These are phyloP conservation scores for Etheostoma spectabile DNA, from an alignment of 2,113 vertebrate genomes.

Conservation along the genomic window DNA sequence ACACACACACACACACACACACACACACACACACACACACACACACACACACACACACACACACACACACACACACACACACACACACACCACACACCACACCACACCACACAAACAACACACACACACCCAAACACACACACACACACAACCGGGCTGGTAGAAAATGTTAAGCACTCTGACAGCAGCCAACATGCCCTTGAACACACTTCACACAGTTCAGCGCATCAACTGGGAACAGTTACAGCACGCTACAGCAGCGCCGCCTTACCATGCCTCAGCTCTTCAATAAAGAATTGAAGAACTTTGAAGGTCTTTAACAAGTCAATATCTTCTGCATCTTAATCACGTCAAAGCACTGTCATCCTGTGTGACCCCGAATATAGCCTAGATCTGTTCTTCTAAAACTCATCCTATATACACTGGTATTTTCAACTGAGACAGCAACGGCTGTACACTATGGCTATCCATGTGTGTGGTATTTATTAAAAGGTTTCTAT, in stretches of 20 bases:
- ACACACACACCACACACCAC: slow-evolving; percentile 60
- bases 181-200: slow-evolving; percentile 67
- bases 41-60: slow-evolving; percentile 21
- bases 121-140: neutral
- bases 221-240: slow-evolving; percentile 55
- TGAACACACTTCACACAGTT: slow-evolving; percentile 74
- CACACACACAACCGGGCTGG: slow-evolving; percentile 32
- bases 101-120: too few species aligned
- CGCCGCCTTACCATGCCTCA: slow-evolving; percentile 30
- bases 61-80: slow-evolving; percentile 33
- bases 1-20: slow-evolving; percentile 39
- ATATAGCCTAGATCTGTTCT: slow-evolving; percentile 22
- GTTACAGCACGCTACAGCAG: slow-evolving; percentile 27
- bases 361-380: slow-evolving; percentile 37
- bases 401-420: slow-evolving; percentile 10
- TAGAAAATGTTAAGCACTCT: slow-evolving; percentile 58
- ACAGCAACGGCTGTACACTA: neutral
- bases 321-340: slow-evolving; percentile 33
- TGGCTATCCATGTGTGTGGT: neutral
- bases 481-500: neutral
- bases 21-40: slow-evolving; percentile 32
- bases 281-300: slow-evolving; percentile 21
- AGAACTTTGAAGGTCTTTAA: slow-evolving; percentile 30
- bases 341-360: neutral
- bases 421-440: slow-evolving; percentile 22